These are phyloP conservation scores for Nemapogon koenigi DNA, from an alignment of 2,888 invertebrate species.

Conservation along the genomic window DNA sequence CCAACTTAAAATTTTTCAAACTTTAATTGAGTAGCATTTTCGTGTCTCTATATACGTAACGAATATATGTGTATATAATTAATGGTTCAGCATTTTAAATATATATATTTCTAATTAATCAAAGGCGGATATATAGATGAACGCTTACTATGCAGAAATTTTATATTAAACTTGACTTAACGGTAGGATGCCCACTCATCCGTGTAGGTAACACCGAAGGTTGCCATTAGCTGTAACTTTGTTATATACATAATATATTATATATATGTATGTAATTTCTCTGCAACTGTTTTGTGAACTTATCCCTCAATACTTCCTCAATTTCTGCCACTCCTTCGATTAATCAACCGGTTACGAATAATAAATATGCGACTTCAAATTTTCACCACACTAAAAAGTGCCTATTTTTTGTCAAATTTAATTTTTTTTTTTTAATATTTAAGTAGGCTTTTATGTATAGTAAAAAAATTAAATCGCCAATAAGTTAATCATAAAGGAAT, in stretches of 20 bases:
- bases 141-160: no score
- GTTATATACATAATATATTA: slow-evolving; percentile 36
- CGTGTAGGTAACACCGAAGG: slow-evolving; percentile 52
- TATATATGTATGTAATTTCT: no score
- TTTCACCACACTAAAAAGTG: no score
- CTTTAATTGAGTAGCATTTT: slow-evolving; percentile 26
- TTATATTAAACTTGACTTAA: slow-evolving; percentile 40
- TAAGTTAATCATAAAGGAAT: no score
- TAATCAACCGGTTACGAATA: no score
- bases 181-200: slow-evolving; percentile 62
- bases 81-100: no score
- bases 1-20: slow-evolving; percentile 28
- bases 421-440: background rate
- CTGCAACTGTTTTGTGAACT: slow-evolving; percentile 53
- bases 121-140: no score
- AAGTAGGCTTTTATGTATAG: no score
- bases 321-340: slow-evolving; percentile 9
- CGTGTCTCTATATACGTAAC: slow-evolving; percentile 8
- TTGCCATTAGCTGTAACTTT: slow-evolving; percentile 22
- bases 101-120: no score
- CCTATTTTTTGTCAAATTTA: background rate
- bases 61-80: no score
- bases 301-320: slow-evolving; percentile 38
- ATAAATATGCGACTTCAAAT: slow-evolving; percentile 1
- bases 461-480: no score